Conservation (phyloP, 2,113 vertebrate genomes). For the Odontophorus gujanensis region DNA sequence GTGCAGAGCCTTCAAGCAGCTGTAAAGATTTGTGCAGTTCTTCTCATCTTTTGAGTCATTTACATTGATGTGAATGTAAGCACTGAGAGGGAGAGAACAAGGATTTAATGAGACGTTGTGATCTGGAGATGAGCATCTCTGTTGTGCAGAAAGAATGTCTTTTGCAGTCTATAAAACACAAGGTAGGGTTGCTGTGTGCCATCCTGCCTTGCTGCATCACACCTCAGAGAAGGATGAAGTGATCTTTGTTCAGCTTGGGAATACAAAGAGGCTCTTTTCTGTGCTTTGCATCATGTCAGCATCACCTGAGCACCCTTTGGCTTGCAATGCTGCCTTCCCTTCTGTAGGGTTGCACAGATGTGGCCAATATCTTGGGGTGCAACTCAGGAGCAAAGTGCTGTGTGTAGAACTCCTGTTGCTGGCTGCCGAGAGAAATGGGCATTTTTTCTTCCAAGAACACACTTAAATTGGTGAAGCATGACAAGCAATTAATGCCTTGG, state of each 20-base stretch:
- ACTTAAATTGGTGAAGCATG: not conserved
- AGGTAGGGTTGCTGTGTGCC: not conserved
- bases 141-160: not conserved
- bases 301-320: not conserved
- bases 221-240: rapidly evolving
- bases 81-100: not conserved
- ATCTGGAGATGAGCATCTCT: rapidly evolving
- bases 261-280: not conserved
- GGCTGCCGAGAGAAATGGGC: not conserved
- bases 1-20: not conserved
- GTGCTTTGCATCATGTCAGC: rapidly evolving
- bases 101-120: not conserved
- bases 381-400: not conserved
- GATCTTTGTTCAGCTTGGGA: not conserved
- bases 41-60: rapidly evolving
- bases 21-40: not conserved
- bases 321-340: rapidly evolving
- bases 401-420: not conserved
- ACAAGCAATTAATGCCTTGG: not conserved
- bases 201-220: rapidly evolving
- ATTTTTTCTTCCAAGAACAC: not conserved
- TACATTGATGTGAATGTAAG: not conserved
- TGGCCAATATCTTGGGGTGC: not conserved
- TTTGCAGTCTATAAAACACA: not conserved
- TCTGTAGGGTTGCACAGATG: rapidly evolving